Conservation (phyloP, 2,797 vertebrate species). For the Euthynnus affinis region DNA sequence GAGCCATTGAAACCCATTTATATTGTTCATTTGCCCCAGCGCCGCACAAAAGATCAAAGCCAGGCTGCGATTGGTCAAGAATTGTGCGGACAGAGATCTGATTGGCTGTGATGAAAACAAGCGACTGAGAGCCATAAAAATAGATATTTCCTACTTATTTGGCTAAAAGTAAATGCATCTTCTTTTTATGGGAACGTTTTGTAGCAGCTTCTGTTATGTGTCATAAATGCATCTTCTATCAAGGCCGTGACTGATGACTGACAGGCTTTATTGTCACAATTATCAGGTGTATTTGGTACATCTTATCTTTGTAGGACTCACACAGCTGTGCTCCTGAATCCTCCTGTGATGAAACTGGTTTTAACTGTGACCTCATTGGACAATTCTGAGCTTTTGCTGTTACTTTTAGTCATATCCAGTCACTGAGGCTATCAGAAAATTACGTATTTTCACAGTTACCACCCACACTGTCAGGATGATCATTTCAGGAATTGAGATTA, state of each 20-base stretch:
- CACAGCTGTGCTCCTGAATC: slow-evolving; percentile 9
- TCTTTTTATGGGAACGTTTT: neutral
- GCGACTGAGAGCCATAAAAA: neutral
- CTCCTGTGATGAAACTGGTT: neutral
- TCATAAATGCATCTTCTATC: neutral
- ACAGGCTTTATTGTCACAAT: neutral
- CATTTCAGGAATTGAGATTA: no score
- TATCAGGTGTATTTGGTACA: neutral
- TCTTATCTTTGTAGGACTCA: neutral
- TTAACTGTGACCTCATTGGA: neutral
- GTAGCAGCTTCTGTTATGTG: neutral
- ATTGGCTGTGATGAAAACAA: slow-evolving; percentile 60
- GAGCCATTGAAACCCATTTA: slow-evolving; percentile 24
- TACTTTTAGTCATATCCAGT: neutral
- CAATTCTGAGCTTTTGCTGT: neutral
- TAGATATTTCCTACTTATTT: neutral
- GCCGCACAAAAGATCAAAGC: slow-evolving; percentile 44
- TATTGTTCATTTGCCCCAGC: slow-evolving; percentile 29
- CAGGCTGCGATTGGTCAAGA: slow-evolving; percentile 56
- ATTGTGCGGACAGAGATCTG: slow-evolving; percentile 67
- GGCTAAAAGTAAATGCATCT: neutral
- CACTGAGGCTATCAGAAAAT: neutral
- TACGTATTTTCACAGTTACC: neutral
- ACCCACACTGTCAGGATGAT: neutral
- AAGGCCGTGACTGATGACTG: neutral